Base-by-base conservation (phyloP, 2,888 invertebrate genomes). In the Pyralis farinalis region DNA sequence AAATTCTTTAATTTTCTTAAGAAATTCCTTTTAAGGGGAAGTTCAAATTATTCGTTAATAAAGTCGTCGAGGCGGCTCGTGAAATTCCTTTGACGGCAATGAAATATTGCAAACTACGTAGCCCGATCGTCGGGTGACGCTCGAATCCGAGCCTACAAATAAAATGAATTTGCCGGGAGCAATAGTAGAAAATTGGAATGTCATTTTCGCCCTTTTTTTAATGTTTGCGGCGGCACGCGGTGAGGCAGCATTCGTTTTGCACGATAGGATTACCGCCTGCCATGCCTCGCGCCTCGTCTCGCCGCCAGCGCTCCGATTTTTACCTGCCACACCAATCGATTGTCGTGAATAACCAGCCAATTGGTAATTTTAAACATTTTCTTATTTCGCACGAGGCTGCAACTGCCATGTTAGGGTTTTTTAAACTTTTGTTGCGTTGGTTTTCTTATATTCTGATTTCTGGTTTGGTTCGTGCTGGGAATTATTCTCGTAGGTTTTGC, bases 181-280 rank as follows among this genome's bases (percentile, higher is more conserved):
- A 75, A 83, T 79, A 74, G 85, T 83, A 90, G 90, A 90, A 90
- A 90, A 90, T 90, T 90, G 83, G 86, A 90, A 90, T 85, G 90
- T 89, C 89, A 90, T 90, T 90, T 90, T 89, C 83, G 83, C 79
- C 76, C 75, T 66, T 87, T 89, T 88, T 88, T 90, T 85, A 81
- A 84, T 85, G 85, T 86, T 86, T 89, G 85, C 72, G 78, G 79
- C 71, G 74, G 69, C 66, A 68, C 61, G 67, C 55, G 62, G 58
- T 62, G 65, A 50, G 44, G 48, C 43, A 50, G 42, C 43, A 43
- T 37, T 42, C 44, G 39, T 53, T 55, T 56, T 62, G 47, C 67
- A 66, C 72, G 77, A 75, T 76, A 75, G 79, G 82, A 83, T 82
- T 81, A 83, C 73, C 69, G 61, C 63, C 57, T 73, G 76, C 73